A percentile compares a stretch with the other conserved stretches of the same genome.
These are phyloP conservation scores for Steinernema scapterisci DNA, from an alignment of 2,888 invertebrate genomes.

Conservation along the genomic window DNA sequence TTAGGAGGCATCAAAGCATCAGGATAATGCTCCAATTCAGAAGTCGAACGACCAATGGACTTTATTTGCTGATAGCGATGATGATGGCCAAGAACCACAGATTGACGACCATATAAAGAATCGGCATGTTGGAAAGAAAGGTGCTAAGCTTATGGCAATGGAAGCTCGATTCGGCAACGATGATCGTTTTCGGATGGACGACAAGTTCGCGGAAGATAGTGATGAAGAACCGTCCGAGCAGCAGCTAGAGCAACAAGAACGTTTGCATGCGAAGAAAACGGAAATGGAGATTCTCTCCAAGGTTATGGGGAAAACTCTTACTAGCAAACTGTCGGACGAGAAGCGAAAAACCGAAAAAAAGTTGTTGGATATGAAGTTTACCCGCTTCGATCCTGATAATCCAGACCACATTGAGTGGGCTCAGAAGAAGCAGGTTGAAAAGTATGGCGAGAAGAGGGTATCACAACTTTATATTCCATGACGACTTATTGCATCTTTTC, in stretches of 20 bases:
- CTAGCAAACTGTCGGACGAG: conserved; percentile 34
- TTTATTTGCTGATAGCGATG: conserved; percentile 20
- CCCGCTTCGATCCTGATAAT: conserved; percentile 57
- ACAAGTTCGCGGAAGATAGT: conserved; percentile 51
- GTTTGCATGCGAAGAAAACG: conserved; percentile 39
- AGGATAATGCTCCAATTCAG: no score
- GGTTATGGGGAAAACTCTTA: conserved; percentile 46
- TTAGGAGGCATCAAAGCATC: neutral
- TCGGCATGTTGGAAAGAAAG: conserved; percentile 34
- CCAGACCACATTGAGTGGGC: conserved; percentile 58
- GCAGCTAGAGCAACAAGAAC: conserved; percentile 36
- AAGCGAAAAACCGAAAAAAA: conserved; percentile 42
- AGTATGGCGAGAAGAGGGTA: conserved; percentile 23
- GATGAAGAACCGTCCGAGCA: conserved; percentile 45
- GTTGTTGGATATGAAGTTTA: conserved; percentile 37
- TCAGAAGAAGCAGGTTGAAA: conserved; percentile 41
- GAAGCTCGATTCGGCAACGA: conserved; percentile 39
- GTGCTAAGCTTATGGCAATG: conserved; percentile 36
- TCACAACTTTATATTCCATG: no score
- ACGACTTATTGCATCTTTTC: no score
- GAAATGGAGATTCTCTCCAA: conserved; percentile 50
- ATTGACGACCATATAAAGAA: conserved; percentile 33
- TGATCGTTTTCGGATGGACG: conserved; percentile 39
- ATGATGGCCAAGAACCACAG: conserved; percentile 36
- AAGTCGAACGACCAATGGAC: neutral